phyloP scores from a whole-genome alignment of 92 coral and sea anemone genomes.

The Porites rus region DNA sequence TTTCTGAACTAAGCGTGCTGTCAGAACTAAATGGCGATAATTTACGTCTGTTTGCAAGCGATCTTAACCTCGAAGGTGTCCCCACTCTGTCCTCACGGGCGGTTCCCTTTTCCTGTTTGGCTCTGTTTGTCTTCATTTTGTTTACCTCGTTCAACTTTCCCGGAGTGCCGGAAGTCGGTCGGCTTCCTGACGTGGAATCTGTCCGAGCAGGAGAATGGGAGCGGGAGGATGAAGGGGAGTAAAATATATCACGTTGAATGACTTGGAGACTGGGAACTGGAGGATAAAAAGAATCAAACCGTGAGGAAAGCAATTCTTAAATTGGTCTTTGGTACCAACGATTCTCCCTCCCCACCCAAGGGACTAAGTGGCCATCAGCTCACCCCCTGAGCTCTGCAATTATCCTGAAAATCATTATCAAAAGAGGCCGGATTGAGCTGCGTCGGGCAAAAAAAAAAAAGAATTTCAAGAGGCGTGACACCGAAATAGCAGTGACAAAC shows the following conservation, averaged over 20 bases:
- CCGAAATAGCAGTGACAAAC: too few species aligned
- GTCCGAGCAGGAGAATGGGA: slow-evolving; percentile 77
- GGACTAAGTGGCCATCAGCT: too few species aligned
- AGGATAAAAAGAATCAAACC: neutral
- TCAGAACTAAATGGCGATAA: slow-evolving; percentile 53
- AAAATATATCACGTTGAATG: slow-evolving; percentile 7
- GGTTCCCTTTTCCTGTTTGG: neutral
- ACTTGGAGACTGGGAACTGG: slow-evolving; percentile 33
- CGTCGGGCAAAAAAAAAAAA: too few species aligned
- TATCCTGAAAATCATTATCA: too few species aligned
- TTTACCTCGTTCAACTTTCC: slow-evolving; percentile 11
- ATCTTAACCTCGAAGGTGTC: slow-evolving; percentile 1
- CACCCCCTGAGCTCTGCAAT: too few species aligned
- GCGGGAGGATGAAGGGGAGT: slow-evolving; percentile 66
- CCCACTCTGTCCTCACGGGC: slow-evolving; percentile 12
- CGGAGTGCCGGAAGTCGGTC: slow-evolving; percentile 35
- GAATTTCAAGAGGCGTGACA: too few species aligned
- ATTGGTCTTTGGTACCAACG: too few species aligned
- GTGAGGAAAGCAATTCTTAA: neutral
- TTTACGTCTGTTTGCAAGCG: slow-evolving; percentile 41
- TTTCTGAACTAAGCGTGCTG: slow-evolving; percentile 66
- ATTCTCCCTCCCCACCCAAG: too few species aligned
- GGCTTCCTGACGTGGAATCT: slow-evolving; percentile 63
- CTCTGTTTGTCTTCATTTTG: neutral
- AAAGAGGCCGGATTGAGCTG: too few species aligned